Evolutionary conservation across 2,113 vertebrate genomes (phyloP).

Genomic region (Equus przewalskii): DNA sequence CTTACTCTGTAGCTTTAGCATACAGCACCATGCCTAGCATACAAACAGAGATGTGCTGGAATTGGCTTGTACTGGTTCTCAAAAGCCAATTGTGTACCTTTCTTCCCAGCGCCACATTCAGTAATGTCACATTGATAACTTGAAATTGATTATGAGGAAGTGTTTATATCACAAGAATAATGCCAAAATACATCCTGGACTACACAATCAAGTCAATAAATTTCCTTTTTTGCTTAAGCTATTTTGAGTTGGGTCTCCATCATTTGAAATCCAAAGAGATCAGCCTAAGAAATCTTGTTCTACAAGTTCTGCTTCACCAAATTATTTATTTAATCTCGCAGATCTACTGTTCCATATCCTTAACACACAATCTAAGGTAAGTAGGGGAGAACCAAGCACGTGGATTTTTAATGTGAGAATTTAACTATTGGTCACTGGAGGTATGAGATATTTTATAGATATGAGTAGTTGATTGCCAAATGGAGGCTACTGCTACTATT

Average conservation of each 20-base stretch:
- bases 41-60: no score
- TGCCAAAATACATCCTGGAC: background rate
- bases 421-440: background rate
- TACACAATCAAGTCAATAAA: background rate
- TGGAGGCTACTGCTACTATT: background rate
- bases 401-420: background rate
- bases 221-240: background rate
- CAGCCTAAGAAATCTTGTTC: background rate
- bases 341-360: background rate
- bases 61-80: background rate
- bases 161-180: background rate
- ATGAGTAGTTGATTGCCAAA: background rate
- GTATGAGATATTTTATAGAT: background rate
- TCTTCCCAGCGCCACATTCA: background rate
- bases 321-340: background rate
- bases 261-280: constrained; percentile 17
- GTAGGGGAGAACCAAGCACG: background rate
- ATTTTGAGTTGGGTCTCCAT: background rate
- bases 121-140: background rate
- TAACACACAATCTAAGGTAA: background rate
- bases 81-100: background rate
- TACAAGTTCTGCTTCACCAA: background rate
- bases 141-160: background rate
- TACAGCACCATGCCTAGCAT: background rate
- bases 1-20: background rate